These are phyloP conservation scores for Azemiops feae DNA, from an alignment of 2,113 vertebrate species.

Conservation along the genomic window DNA sequence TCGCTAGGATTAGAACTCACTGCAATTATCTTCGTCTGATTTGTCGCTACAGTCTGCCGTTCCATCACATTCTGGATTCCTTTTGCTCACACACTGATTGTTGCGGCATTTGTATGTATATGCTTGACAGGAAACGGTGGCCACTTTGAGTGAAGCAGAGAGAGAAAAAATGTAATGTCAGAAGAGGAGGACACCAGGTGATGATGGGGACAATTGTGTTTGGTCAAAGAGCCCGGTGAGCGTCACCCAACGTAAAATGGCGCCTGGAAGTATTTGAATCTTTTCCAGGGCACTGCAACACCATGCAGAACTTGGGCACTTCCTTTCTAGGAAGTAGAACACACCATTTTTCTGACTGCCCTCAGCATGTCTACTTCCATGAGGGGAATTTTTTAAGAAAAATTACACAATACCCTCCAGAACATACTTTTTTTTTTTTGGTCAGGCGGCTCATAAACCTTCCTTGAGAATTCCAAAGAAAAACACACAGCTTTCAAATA, in stretches of 20 bases:
- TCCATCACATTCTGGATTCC: conserved; percentile 85
- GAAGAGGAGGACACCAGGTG: not conserved
- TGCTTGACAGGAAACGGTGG: conserved; percentile 61
- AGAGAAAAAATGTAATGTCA: not conserved
- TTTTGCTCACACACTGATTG: conserved; percentile 77
- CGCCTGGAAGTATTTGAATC: not conserved
- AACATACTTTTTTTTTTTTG: not conserved
- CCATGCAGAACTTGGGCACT: not conserved
- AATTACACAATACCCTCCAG: not conserved
- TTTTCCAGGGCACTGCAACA: not conserved
- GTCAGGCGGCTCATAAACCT: too few species aligned
- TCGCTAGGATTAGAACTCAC: conserved; percentile 61
- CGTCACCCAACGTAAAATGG: not conserved
- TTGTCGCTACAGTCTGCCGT: conserved; percentile 77
- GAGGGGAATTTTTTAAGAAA: not conserved
- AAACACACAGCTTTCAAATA: too few species aligned
- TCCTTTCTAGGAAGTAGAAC: not conserved
- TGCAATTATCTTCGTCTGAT: conserved; percentile 83
- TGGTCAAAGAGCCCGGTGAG: not conserved
- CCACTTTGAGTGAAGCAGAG: not conserved
- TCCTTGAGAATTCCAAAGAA: too few species aligned
- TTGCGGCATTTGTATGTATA: conserved; percentile 79
- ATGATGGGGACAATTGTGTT: not conserved
- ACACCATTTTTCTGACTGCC: not conserved
- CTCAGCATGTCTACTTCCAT: not conserved